Base-by-base conservation (phyloP, 1,140 invertebrate genomes). In the Berghia stephanieae region DNA sequence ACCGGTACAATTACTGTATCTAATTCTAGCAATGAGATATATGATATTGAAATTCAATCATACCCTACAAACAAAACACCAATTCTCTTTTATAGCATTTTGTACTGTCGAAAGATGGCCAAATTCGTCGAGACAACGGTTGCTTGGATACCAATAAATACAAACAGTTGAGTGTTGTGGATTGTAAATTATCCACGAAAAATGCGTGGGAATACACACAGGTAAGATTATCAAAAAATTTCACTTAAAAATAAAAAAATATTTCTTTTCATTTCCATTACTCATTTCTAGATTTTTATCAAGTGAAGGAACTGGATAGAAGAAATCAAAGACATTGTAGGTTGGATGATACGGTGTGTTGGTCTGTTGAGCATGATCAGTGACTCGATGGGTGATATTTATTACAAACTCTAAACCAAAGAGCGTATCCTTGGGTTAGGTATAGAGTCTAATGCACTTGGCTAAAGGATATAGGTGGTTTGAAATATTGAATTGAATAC, bases 41-140 rank as follows among this genome's bases (percentile, higher is more conserved):
- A 8, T 60, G 24, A 16, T 60, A 16, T 60, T 21, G 16, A 16
- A 16, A 27, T 27, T 60, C 16, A 8, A 21, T 27, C 31, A 27
- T 10, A 16, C 16, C 8, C 24, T 60, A 6, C 31, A 16, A 21
- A 27, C 10, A 60, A 16, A 21, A 60, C 16, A 60, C 10, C 52
- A 43, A n/a, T 70, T 76, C 31, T 77, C 10, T 18, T 67, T 55
- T 83, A 63, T 83, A 90, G 85, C 77, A 90, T 74, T 87, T 88
- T 87, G 86, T 87, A 81, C 86, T 89, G 78, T 90, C 90, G 72
- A 86, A 86, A 78, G 89, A 89, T 21, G 69, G 68, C 13, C 81
- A 73, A 6, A 80, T 81, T 67, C 42, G 81, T 73, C 75, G 81
- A 43, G 78, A 83, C 77, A 57, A 86, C 40, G 77, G 80, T 57